phyloP scores from a whole-genome alignment of 2,113 vertebrate species.

The Aix galericulata region DNA sequence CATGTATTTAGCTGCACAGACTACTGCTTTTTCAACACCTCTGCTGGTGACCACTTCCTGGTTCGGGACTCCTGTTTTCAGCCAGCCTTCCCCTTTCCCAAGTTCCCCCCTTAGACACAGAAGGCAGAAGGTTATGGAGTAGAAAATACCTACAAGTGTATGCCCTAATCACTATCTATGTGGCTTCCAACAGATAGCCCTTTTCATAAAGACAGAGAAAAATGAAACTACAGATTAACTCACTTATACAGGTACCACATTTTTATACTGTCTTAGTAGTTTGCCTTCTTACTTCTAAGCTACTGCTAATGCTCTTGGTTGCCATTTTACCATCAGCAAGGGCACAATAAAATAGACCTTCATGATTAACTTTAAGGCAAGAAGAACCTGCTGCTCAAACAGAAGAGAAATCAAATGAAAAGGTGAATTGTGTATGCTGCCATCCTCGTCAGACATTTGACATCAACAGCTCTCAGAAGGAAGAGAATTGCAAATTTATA shows the following conservation, averaged over 20 bases:
- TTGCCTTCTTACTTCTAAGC: not conserved
- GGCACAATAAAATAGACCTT: not conserved
- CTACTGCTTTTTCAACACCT: not conserved
- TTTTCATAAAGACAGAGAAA: not conserved
- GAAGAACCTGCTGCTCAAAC: not conserved
- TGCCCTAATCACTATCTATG: not conserved
- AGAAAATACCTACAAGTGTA: not conserved
- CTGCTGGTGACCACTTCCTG: not conserved
- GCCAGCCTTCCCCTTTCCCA: not conserved
- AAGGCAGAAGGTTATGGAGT: not conserved
- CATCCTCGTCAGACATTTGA: not conserved
- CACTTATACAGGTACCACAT: not conserved
- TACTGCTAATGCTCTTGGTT: not conserved
- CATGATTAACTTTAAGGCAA: not conserved
- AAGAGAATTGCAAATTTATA: not conserved
- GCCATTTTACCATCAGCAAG: not conserved
- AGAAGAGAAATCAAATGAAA: not conserved
- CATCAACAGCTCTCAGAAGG: not conserved
- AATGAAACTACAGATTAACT: not conserved
- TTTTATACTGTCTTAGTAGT: not conserved
- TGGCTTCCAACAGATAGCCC: not conserved
- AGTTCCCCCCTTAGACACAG: not conserved
- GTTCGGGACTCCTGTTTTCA: not conserved
- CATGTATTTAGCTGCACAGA: not conserved
- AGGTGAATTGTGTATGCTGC: not conserved